These are phyloP conservation scores for Sclerurus mexicanus DNA, from an alignment of 2,113 vertebrate genomes.

Conservation along the genomic window DNA sequence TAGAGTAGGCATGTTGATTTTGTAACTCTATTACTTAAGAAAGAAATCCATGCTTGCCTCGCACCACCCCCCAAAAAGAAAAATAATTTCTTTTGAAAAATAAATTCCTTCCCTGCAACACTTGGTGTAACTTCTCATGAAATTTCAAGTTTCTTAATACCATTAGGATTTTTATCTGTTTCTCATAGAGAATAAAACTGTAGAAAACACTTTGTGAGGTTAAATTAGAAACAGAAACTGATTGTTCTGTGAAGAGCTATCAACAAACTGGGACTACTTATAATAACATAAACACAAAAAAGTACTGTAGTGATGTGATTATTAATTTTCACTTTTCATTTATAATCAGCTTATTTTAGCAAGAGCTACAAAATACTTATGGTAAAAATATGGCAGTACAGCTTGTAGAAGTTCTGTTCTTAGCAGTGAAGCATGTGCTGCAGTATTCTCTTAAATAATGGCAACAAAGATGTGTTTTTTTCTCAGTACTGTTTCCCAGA, in stretches of 20 bases:
- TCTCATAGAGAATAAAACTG: background rate
- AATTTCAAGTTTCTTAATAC: background rate
- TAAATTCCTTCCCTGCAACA: background rate
- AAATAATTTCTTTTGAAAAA: background rate
- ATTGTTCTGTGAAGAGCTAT: background rate
- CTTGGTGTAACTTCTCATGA: background rate
- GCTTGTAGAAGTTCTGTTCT: background rate
- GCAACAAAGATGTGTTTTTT: background rate
- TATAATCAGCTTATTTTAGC: background rate
- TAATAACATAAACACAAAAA: background rate
- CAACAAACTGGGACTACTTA: background rate
- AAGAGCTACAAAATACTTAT: background rate
- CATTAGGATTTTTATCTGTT: background rate
- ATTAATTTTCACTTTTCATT: background rate
- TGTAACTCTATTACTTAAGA: background rate
- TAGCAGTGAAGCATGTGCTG: background rate
- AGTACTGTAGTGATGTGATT: background rate
- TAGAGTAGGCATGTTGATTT: background rate
- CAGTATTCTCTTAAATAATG: background rate
- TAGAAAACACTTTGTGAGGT: background rate
- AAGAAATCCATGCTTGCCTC: background rate
- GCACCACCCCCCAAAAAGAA: accelerated
- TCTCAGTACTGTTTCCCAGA: background rate
- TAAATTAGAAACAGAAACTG: background rate
- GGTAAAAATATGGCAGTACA: background rate